Evolutionary conservation across 2,888 invertebrate genomes (phyloP).

Genomic region (Pardosa pseudoannulata): DNA sequence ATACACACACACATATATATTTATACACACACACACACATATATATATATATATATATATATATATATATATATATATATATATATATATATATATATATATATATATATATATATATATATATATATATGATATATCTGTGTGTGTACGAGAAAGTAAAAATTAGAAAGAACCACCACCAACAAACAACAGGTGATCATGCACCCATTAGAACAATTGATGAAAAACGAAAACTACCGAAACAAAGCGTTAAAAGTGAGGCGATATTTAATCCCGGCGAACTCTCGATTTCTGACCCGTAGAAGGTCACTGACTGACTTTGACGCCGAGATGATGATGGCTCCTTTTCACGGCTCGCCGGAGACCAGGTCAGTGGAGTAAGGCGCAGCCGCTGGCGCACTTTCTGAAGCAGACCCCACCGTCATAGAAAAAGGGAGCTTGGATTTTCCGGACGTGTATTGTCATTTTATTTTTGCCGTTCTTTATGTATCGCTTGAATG

Average conservation of each 20-base stretch:
- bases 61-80: too few species aligned
- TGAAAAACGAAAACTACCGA: too few species aligned
- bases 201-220: too few species aligned
- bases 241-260: neutral
- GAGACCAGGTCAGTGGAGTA: constrained; percentile 6
- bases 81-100: too few species aligned
- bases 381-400: neutral
- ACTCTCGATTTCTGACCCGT: neutral
- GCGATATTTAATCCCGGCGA: neutral
- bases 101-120: too few species aligned
- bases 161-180: too few species aligned
- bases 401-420: neutral
- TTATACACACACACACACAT: too few species aligned
- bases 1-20: too few species aligned
- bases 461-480: neutral
- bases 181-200: too few species aligned
- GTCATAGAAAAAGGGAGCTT: neutral
- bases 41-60: too few species aligned
- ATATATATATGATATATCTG: too few species aligned
- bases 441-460: neutral
- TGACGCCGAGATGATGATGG: neutral
- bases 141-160: too few species aligned
- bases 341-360: neutral
- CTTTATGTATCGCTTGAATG: neutral
- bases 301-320: neutral